Conservation (phyloP, 2,113 vertebrate genomes). For the Lepus timidus region DNA sequence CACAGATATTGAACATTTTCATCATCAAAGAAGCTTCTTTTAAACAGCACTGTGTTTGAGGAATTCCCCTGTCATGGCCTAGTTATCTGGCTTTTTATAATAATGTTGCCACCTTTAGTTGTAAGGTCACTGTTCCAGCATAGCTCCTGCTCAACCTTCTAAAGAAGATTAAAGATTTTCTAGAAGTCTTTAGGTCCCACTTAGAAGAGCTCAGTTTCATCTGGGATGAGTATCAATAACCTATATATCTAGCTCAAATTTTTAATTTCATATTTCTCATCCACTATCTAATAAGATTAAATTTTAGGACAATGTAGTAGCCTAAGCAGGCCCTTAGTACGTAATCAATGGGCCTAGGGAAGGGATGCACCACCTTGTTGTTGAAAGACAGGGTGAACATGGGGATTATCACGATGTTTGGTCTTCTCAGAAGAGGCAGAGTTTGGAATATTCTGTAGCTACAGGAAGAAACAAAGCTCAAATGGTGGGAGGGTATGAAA, state of each 20-base stretch:
- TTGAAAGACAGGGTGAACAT: background rate
- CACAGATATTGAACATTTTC: background rate
- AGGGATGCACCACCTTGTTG: background rate
- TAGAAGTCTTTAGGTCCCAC: background rate
- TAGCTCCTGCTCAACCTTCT: background rate
- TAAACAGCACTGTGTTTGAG: background rate
- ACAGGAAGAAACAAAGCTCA: background rate
- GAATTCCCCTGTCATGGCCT: background rate
- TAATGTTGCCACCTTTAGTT: background rate
- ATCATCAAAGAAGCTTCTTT: background rate
- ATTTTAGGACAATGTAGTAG: background rate
- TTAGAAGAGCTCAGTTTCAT: background rate
- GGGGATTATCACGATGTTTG: background rate
- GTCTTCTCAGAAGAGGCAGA: background rate
- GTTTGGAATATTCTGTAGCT: background rate
- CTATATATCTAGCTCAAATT: background rate
- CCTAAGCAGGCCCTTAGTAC: background rate
- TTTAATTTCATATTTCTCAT: conserved; percentile 15
- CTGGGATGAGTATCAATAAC: background rate
- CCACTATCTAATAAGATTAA: background rate
- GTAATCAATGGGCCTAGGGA: background rate
- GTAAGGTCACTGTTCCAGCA: background rate
- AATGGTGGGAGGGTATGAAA: background rate
- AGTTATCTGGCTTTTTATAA: background rate
- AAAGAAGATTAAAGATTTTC: background rate